These are phyloP conservation scores for Meteorus colon DNA, from an alignment of 2,888 invertebrate species.

Conservation along the genomic window DNA sequence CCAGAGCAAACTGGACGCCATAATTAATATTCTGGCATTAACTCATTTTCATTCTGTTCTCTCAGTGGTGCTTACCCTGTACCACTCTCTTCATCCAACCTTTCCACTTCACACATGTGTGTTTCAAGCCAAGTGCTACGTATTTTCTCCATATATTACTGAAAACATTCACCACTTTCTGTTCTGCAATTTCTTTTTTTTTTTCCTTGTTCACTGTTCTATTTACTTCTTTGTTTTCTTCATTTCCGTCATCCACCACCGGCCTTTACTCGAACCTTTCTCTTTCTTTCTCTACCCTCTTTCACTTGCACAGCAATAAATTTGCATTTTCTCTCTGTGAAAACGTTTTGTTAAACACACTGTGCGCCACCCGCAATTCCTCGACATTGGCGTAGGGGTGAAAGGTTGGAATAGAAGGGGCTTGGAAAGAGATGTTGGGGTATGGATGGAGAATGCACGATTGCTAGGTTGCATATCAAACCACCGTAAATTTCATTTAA, in stretches of 20 bases:
- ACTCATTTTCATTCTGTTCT: slow-evolving; percentile 48
- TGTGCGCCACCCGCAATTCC: slow-evolving; percentile 44
- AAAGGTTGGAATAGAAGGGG: background rate
- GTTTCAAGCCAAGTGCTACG: no score
- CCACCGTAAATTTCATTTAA: slow-evolving; percentile 44
- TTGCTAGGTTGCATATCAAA: slow-evolving; percentile 42
- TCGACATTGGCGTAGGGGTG: slow-evolving; percentile 29
- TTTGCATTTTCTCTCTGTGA: slow-evolving; percentile 62
- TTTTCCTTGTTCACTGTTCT: slow-evolving; percentile 8
- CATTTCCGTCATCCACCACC: background rate
- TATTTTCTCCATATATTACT: slow-evolving; percentile 11
- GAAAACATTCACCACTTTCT: background rate
- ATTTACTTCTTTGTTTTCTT: background rate
- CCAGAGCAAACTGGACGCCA: slow-evolving; percentile 50
- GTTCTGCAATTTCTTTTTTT: background rate
- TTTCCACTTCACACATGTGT: background rate
- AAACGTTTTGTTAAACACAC: slow-evolving; percentile 64
- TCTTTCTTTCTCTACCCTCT: slow-evolving; percentile 49
- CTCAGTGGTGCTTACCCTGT: background rate
- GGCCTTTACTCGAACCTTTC: slow-evolving; percentile 37
- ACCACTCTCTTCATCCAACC: slow-evolving; percentile 27
- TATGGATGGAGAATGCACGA: slow-evolving; percentile 12
- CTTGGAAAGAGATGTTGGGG: background rate
- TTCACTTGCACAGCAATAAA: slow-evolving; percentile 58
- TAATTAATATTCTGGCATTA: slow-evolving; percentile 67